phyloP scores from a whole-genome alignment of 2,888 invertebrate species.

The Scaeva pyrastri region DNA sequence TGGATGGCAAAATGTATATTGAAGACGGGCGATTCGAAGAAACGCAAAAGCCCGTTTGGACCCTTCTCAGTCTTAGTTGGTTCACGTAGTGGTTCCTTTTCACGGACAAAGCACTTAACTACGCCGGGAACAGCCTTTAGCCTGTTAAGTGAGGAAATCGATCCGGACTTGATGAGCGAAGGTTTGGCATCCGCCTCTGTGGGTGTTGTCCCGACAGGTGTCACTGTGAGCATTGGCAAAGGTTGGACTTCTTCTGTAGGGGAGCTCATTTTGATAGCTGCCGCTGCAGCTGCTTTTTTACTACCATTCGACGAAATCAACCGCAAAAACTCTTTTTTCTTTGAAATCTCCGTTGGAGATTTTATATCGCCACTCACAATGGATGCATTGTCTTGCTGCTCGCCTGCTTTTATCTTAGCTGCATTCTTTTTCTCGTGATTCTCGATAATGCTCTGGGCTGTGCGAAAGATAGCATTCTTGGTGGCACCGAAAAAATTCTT shows the following conservation, averaged over 20 bases:
- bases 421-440: slow-evolving; percentile 84
- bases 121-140: slow-evolving; percentile 82
- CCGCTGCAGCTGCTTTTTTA: slow-evolving; percentile 81
- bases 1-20: slow-evolving; percentile 99
- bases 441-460: slow-evolving; percentile 84
- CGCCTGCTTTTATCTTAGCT: slow-evolving; percentile 80
- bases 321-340: slow-evolving; percentile 83
- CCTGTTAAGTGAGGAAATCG: slow-evolving; percentile 82
- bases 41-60: slow-evolving; percentile 85
- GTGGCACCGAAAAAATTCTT: slow-evolving; percentile 84
- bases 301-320: slow-evolving; percentile 82
- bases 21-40: slow-evolving; percentile 98
- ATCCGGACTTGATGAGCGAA: slow-evolving; percentile 80
- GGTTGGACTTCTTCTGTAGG: slow-evolving; percentile 59
- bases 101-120: slow-evolving; percentile 83
- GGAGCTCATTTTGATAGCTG: slow-evolving; percentile 77
- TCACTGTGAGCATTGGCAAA: slow-evolving; percentile 73
- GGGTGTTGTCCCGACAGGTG: slow-evolving; percentile 46
- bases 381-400: slow-evolving; percentile 54
- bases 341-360: slow-evolving; percentile 83
- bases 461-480: slow-evolving; percentile 84
- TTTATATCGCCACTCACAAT: slow-evolving; percentile 78
- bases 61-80: slow-evolving; percentile 81
- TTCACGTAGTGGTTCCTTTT: slow-evolving; percentile 78
- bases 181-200: slow-evolving; percentile 56